Evolutionary conservation across 35 echinoderm and acorn worm species (phyloP).

Genomic region (Stichopus chloronotus): DNA sequence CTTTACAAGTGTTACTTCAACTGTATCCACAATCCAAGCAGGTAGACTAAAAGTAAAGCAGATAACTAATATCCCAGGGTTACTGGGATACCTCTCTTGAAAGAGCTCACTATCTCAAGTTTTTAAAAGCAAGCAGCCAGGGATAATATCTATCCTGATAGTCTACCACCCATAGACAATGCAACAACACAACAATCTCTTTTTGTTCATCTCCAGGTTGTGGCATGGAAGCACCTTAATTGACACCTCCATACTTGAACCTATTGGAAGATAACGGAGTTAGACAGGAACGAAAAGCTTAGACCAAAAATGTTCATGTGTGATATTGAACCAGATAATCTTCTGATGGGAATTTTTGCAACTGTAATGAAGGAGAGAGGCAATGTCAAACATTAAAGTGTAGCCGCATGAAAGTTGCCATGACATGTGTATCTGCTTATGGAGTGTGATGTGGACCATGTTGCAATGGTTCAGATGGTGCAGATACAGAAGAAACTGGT

Average conservation of each 20-base stretch:
- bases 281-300: neutral
- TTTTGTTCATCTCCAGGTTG: neutral
- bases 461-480: no score
- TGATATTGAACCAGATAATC: neutral
- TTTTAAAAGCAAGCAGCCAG: conserved; percentile 54
- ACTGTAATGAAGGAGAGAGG: conserved; percentile 15
- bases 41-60: conserved; percentile 43
- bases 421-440: neutral
- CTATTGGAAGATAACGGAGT: neutral
- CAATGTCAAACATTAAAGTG: neutral
- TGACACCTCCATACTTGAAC: neutral
- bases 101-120: conserved; percentile 44
- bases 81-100: conserved; percentile 57
- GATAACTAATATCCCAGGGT: conserved; percentile 51
- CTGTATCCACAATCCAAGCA: conserved; percentile 54
- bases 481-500: no score
- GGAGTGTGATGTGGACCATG: neutral
- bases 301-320: conserved; percentile 9
- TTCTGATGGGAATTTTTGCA: neutral
- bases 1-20: conserved; percentile 68
- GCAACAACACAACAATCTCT: neutral
- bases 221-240: neutral
- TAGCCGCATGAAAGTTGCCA: neutral
- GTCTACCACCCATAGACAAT: neutral
- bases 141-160: conserved; percentile 46